Evolutionary conservation across 2,113 vertebrate genomes (phyloP).

Genomic region (Antechinus stuartii): DNA sequence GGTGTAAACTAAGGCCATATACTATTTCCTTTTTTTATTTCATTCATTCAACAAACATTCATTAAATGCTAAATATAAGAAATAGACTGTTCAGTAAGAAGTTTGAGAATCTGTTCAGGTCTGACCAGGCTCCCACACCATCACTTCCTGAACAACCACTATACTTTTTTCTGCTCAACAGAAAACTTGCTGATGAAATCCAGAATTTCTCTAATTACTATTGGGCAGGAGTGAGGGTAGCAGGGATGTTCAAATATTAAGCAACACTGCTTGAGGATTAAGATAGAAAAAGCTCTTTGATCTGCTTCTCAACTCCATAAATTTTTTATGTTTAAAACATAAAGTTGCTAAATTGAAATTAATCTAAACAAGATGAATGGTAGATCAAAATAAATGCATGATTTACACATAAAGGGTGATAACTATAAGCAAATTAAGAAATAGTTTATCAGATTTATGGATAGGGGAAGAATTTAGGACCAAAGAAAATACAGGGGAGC

Average conservation of each 20-base stretch:
- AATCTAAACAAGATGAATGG: slow-evolving; percentile 57
- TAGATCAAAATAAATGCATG: too few relatives aligned
- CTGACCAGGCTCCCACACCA: not conserved
- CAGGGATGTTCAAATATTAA: not conserved
- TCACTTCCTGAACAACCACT: slow-evolving; percentile 26
- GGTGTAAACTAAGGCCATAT: not conserved
- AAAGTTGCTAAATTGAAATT: slow-evolving; percentile 74
- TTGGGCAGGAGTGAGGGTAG: not conserved
- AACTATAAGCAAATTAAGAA: too few relatives aligned
- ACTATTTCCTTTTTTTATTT: not conserved
- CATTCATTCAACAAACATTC: not conserved
- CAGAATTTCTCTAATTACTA: slow-evolving; percentile 20
- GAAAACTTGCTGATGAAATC: slow-evolving; percentile 5
- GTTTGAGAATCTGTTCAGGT: not conserved
- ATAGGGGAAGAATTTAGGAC: too few relatives aligned
- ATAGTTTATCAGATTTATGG: too few relatives aligned
- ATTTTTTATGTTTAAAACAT: slow-evolving; percentile 71
- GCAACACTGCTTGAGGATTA: slow-evolving; percentile 42
- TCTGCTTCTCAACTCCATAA: slow-evolving; percentile 17
- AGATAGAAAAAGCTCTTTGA: slow-evolving; percentile 40
- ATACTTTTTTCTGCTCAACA: not conserved
- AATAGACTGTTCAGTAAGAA: not conserved
- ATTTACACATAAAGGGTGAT: too few relatives aligned
- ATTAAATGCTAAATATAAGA: not conserved
- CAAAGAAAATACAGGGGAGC: too few relatives aligned